phyloP scores from a whole-genome alignment of 2,888 invertebrate genomes.

The Microctonus hyperodae region DNA sequence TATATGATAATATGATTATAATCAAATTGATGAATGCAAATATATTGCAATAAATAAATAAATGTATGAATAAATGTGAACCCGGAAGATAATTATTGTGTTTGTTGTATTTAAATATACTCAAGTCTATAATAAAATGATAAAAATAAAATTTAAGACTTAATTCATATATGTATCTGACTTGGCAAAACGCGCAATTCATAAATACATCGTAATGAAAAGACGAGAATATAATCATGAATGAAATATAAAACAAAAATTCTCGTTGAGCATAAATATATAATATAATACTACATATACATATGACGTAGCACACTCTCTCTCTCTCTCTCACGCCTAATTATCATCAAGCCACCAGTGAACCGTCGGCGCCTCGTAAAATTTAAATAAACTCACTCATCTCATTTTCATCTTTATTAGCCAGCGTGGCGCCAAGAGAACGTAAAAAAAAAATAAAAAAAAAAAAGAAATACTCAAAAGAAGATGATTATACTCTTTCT shows the following conservation, averaged over 20 bases:
- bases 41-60: too few relatives aligned
- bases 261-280: constrained; percentile 12
- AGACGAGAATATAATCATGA: constrained; percentile 39
- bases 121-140: too few relatives aligned
- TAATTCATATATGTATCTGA: too few relatives aligned
- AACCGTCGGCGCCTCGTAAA: constrained; percentile 41
- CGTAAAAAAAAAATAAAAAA: constrained; percentile 14
- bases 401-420: constrained; percentile 41
- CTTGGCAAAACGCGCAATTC: too few relatives aligned
- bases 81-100: background rate
- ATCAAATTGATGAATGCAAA: too few relatives aligned
- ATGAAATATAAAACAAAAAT: constrained; percentile 39
- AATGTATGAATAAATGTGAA: background rate
- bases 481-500: constrained; percentile 18
- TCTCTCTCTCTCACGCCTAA: constrained; percentile 30
- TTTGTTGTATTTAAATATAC: too few relatives aligned
- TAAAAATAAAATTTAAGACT: too few relatives aligned
- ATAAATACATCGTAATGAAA: background rate
- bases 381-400: constrained; percentile 43
- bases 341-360: constrained; percentile 41
- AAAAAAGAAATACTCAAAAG: constrained; percentile 16
- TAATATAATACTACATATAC: too few relatives aligned
- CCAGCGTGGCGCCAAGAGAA: constrained; percentile 29
- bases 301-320: constrained; percentile 37
- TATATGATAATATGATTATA: too few relatives aligned